Conservation (phyloP, 1,140 invertebrate species). For the Mamestra configurata region DNA sequence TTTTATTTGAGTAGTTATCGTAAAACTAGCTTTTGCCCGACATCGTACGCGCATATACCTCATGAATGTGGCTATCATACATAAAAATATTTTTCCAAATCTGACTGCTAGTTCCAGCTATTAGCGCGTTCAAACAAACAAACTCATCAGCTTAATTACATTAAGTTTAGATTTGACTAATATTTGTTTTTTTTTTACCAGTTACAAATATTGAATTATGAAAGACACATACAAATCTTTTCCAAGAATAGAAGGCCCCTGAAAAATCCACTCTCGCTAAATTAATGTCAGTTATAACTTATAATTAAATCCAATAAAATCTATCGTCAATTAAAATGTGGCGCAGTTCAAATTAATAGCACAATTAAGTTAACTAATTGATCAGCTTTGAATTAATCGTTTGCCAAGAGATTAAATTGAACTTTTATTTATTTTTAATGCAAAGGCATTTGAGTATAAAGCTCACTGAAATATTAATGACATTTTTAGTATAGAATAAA, state of each 20-base stretch:
- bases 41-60: too few species aligned
- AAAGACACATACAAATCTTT: too few species aligned
- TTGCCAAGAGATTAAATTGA: slow-evolving; percentile 11
- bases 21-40: too few species aligned
- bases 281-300: not conserved
- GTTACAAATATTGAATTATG: too few species aligned
- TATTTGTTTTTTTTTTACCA: too few species aligned
- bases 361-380: slow-evolving; percentile 14
- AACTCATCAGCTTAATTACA: too few species aligned
- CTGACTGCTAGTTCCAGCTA: too few species aligned
- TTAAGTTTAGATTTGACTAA: too few species aligned
- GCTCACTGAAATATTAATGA: not conserved
- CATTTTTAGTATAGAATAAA: not conserved
- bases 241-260: not conserved
- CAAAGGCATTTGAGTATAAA: not conserved
- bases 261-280: not conserved
- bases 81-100: too few species aligned
- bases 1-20: too few species aligned
- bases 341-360: not conserved
- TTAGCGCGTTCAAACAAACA: too few species aligned
- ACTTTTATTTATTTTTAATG: slow-evolving; percentile 12
- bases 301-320: not conserved
- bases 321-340: slow-evolving; percentile 24
- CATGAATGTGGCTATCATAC: too few species aligned
- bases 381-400: slow-evolving; percentile 18